Conservation (phyloP, 2,888 invertebrate species). For the Noctua comes region DNA sequence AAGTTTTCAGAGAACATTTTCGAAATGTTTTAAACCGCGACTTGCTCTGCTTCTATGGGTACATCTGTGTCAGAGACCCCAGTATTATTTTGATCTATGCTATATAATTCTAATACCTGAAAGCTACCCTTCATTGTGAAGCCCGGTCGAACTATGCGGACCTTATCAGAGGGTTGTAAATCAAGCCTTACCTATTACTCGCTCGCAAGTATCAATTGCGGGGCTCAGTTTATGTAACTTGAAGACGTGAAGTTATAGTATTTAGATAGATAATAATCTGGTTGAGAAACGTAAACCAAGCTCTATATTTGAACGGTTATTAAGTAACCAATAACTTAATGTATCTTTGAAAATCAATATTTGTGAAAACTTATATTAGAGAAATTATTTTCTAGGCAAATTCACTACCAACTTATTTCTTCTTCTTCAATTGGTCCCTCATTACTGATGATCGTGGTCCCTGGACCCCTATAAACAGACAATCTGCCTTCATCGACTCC, state of each 20-base stretch:
- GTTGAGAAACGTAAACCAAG: not conserved
- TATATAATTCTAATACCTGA: slow-evolving; percentile 12
- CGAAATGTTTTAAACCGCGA: too few relatives aligned
- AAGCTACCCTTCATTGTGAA: slow-evolving; percentile 6
- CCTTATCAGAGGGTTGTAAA: slow-evolving; percentile 43
- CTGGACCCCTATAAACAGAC: too few relatives aligned
- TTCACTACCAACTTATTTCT: not conserved
- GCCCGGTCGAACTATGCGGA: slow-evolving; percentile 8
- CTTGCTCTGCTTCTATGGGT: not conserved
- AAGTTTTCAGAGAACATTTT: too few relatives aligned
- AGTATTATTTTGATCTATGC: not conserved
- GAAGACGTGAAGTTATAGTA: slow-evolving; percentile 18
- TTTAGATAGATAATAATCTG: not conserved
- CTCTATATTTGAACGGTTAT: not conserved
- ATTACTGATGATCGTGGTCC: too few relatives aligned
- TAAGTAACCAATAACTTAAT: not conserved
- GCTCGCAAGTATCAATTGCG: slow-evolving; percentile 37
- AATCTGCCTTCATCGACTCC: too few relatives aligned
- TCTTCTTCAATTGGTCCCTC: too few relatives aligned
- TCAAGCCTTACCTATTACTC: slow-evolving; percentile 48
- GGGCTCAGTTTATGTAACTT: slow-evolving; percentile 18
- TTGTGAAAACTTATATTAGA: not conserved
- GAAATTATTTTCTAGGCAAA: not conserved
- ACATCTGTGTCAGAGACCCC: not conserved
- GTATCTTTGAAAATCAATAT: not conserved